Conservation (phyloP, 2,797 vertebrate species). For the Acridotheres tristis region DNA sequence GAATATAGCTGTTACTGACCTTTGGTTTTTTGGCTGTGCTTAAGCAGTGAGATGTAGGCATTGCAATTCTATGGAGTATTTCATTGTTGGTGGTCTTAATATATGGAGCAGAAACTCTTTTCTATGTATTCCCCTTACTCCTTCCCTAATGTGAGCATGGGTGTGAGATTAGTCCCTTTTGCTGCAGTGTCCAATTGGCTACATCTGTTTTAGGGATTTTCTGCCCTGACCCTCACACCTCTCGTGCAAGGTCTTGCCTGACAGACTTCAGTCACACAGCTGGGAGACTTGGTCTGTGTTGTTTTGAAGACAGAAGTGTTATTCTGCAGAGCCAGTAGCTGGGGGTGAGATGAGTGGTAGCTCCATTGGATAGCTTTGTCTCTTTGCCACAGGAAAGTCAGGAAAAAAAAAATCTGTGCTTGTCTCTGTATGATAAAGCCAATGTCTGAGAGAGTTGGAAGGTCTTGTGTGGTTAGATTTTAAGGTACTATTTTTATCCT, state of each 20-base stretch:
- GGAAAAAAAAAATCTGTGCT: not conserved
- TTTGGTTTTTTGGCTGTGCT: not conserved
- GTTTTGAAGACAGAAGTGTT: not conserved
- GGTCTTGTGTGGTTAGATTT: not conserved
- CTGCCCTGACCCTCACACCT: not conserved
- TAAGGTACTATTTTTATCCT: not conserved
- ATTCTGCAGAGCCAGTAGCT: not conserved
- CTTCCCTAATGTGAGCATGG: not conserved
- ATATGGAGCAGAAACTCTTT: not conserved
- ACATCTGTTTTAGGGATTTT: not conserved
- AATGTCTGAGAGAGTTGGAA: not conserved
- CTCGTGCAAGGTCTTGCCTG: not conserved
- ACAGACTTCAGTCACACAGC: accelerated
- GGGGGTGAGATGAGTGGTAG: not conserved
- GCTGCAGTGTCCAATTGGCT: not conserved
- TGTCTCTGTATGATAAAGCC: not conserved
- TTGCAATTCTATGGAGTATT: not conserved
- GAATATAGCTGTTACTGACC: not conserved
- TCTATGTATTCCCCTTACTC: not conserved
- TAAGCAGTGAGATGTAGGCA: not conserved
- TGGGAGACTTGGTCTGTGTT: not conserved
- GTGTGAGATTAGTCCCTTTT: not conserved
- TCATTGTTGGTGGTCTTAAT: not conserved
- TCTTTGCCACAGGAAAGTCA: not conserved
- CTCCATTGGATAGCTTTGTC: not conserved